Percentiles rank a stretch among this genome's conserved stretches.
These are phyloP conservation scores for Thymelicus acteon DNA, from an alignment of 2,888 invertebrate species.

Conservation along the genomic window DNA sequence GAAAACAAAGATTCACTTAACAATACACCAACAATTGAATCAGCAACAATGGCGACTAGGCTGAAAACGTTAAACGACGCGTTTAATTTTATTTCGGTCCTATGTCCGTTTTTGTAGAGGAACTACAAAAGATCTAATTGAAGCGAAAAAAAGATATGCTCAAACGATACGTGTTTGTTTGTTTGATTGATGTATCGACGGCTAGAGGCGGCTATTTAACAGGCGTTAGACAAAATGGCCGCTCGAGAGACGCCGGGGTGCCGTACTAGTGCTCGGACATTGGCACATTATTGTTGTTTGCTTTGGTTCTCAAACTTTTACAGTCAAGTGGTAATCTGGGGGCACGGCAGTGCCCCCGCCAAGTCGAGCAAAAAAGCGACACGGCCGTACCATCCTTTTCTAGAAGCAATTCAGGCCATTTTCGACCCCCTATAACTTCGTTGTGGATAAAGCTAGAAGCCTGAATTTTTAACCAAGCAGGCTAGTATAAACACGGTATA, in stretches of 20 bases:
- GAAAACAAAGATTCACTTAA: slow-evolving; percentile 57
- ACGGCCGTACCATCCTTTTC: too few species aligned
- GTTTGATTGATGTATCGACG: slow-evolving; percentile 83
- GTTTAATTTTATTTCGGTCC: slow-evolving; percentile 73
- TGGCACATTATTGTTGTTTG: slow-evolving; percentile 52
- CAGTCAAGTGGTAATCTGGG: neutral
- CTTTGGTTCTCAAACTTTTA: slow-evolving; percentile 61
- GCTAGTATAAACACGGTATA: too few species aligned
- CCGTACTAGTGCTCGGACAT: slow-evolving; percentile 65
- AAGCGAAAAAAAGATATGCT: slow-evolving; percentile 74
- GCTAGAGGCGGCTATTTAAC: slow-evolving; percentile 78
- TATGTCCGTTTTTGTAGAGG: slow-evolving; percentile 55
- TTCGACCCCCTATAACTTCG: too few species aligned
- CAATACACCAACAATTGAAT: slow-evolving; percentile 54
- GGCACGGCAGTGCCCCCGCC: too few species aligned
- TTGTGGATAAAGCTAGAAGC: too few species aligned
- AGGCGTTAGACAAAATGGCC: slow-evolving; percentile 81
- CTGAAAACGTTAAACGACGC: slow-evolving; percentile 69
- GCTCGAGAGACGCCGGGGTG: slow-evolving; percentile 68
- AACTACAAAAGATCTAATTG: slow-evolving; percentile 82
- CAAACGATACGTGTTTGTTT: slow-evolving; percentile 67
- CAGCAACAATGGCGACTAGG: slow-evolving; percentile 49
- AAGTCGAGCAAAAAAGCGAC: too few species aligned
- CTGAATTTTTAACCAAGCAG: too few species aligned
- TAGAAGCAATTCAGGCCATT: too few species aligned